Evolutionary conservation across 2,797 vertebrate genomes (phyloP).

Genomic region (Gorsachius magnificus): DNA sequence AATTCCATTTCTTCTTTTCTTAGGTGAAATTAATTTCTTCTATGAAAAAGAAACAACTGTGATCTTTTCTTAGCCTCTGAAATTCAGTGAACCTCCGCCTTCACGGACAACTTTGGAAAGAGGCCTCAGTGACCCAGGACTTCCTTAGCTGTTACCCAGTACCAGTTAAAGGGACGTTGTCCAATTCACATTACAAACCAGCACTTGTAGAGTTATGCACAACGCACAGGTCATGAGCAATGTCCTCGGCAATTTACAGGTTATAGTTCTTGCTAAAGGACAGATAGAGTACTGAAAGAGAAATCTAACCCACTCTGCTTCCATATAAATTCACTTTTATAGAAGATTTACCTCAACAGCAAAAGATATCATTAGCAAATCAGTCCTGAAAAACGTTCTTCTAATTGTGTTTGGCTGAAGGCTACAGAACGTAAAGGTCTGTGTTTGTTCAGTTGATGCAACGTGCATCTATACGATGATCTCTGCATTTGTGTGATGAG

Average conservation of each 20-base stretch:
- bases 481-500: background rate
- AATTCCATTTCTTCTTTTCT: background rate
- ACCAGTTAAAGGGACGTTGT: background rate
- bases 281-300: background rate
- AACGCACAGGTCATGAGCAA: background rate
- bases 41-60: background rate
- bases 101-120: background rate
- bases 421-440: background rate
- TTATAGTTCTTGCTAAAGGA: background rate
- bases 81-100: background rate
- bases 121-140: background rate
- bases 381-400: background rate
- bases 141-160: background rate
- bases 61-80: background rate
- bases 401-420: background rate
- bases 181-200: background rate
- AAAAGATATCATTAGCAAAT: background rate
- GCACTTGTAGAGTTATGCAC: background rate
- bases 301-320: background rate
- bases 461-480: background rate
- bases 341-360: slow-evolving; percentile 27
- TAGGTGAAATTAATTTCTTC: background rate
- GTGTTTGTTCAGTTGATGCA: background rate
- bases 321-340: background rate
- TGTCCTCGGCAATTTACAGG: background rate